Conservation (phyloP, 2,113 vertebrate genomes). For the Laticauda laticaudata region DNA sequence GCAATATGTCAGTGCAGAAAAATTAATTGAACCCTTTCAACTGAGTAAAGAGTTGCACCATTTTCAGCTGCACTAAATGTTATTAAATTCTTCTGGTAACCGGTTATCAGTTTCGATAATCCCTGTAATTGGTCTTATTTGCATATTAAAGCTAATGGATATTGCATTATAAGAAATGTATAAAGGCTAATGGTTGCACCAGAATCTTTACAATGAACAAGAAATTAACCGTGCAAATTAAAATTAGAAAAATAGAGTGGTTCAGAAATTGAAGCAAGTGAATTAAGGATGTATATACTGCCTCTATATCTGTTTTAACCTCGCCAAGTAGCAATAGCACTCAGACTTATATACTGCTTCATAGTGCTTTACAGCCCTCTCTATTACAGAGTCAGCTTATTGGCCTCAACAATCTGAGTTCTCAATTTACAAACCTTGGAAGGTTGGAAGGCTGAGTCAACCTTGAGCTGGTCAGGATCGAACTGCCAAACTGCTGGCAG, state of each 20-base stretch:
- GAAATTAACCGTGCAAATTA: neutral
- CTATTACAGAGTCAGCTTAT: no score
- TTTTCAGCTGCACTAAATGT: neutral
- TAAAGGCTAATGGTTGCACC: neutral
- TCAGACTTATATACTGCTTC: no score
- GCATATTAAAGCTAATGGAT: neutral
- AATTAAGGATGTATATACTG: neutral
- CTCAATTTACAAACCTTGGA: no score
- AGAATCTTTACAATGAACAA: neutral
- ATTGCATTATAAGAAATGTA: neutral
- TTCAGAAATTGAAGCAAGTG: neutral
- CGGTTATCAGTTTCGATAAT: neutral
- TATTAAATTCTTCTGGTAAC: neutral
- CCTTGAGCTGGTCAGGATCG: no score
- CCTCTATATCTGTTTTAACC: neutral
- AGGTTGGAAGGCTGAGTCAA: no score
- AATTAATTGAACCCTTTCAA: neutral
- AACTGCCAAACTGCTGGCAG: no score
- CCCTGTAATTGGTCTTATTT: neutral
- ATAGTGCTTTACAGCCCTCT: no score
- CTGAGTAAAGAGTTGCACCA: neutral
- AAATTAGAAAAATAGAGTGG: neutral
- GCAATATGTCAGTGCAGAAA: neutral
- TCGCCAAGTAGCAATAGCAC: neutral
- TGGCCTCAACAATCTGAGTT: no score